Evolutionary conservation across 2,113 vertebrate genomes (phyloP).

Genomic region (Cyphomyrus discorhynchus): DNA sequence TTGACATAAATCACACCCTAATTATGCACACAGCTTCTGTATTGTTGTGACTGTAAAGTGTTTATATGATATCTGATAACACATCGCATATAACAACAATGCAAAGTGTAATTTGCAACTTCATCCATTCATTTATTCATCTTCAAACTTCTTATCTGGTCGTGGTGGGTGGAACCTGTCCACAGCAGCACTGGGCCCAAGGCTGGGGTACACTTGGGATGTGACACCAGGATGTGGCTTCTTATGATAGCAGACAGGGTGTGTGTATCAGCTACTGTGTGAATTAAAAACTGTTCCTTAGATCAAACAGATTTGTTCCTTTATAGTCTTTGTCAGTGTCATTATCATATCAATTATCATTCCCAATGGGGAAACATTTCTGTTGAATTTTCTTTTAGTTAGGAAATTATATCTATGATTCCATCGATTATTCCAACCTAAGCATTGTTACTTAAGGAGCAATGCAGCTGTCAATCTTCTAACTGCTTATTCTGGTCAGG

Average conservation of each 20-base stretch:
- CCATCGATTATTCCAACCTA: not conserved
- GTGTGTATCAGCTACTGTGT: constrained; percentile 17
- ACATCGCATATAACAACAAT: no score
- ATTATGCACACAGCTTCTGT: not conserved
- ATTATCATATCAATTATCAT: no score
- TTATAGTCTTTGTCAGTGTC: not conserved
- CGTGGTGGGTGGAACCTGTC: not conserved
- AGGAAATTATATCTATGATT: not conserved
- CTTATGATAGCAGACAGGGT: constrained; percentile 3
- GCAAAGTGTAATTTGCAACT: no score
- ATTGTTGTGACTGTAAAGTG: not conserved
- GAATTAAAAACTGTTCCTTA: constrained; percentile 26
- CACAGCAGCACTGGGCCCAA: not conserved
- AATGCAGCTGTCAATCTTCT: not conserved
- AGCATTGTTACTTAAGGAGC: not conserved
- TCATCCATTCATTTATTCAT: not conserved
- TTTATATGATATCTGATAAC: not conserved
- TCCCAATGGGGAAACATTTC: not conserved
- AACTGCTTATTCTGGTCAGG: not conserved
- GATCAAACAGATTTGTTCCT: constrained; percentile 22
- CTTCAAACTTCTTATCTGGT: not conserved
- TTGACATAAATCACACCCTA: not conserved
- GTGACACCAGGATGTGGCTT: not conserved
- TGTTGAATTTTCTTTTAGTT: not conserved
- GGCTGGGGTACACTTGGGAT: not conserved